Percentiles rank a stretch among this genome's conserved stretches.
These are phyloP conservation scores for Nasonia oneida DNA, from an alignment of 2,888 invertebrate species.

Conservation along the genomic window DNA sequence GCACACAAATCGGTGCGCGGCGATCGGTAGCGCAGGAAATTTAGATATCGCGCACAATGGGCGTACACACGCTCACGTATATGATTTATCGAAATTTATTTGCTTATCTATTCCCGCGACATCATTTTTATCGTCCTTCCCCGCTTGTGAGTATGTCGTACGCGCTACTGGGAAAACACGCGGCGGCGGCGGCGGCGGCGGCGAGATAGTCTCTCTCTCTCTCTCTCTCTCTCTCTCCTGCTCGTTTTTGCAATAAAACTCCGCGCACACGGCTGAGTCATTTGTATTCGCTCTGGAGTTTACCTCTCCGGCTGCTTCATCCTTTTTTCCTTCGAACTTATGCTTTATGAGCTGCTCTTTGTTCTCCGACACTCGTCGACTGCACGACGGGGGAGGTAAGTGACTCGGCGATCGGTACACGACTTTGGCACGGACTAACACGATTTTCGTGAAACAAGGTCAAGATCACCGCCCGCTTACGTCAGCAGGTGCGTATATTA, in stretches of 20 bases:
- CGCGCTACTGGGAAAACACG: constrained; percentile 21
- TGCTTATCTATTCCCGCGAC: constrained; percentile 35
- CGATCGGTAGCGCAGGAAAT: too few relatives aligned
- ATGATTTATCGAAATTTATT: too few relatives aligned
- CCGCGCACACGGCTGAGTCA: constrained; percentile 30
- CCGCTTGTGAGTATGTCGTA: too few relatives aligned
- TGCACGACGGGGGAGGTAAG: too few relatives aligned
- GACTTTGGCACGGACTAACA: too few relatives aligned
- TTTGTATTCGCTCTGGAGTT: constrained; percentile 40
- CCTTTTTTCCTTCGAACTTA: constrained; percentile 1
- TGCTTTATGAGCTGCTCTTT: constrained; percentile 14
- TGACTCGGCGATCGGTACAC: too few relatives aligned
- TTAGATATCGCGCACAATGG: background rate
- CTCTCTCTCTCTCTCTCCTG: too few relatives aligned
- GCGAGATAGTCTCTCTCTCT: constrained; percentile 3
- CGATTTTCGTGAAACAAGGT: background rate
- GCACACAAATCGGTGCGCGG: too few relatives aligned
- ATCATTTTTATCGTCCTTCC: background rate
- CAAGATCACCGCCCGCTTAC: background rate
- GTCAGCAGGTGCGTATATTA: background rate
- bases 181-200: background rate
- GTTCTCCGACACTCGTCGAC: background rate
- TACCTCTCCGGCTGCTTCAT: background rate
- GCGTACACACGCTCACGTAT: too few relatives aligned
- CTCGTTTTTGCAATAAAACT: constrained; percentile 13